Percentiles rank a stretch among this genome's conserved stretches.
Conservation (phyloP, 2,888 invertebrate species). For the Drosophila bunnanda region DNA sequence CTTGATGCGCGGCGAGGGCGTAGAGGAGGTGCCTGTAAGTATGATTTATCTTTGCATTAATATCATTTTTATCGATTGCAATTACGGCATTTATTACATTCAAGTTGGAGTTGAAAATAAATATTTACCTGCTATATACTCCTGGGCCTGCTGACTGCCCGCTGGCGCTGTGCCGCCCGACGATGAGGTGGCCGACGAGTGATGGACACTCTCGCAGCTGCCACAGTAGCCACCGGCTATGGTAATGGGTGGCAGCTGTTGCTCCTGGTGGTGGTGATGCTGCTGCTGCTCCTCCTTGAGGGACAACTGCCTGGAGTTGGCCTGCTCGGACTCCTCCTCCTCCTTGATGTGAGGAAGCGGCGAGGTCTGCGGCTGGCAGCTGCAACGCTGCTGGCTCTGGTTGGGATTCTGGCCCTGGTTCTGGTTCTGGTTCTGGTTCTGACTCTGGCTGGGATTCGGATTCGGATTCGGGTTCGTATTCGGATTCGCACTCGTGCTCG, state of each 20-base stretch:
- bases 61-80: neutral
- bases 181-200: conserved; percentile 74
- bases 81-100: neutral
- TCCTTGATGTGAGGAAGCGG: conserved; percentile 93
- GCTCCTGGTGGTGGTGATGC: conserved; percentile 13
- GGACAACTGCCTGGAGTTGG: conserved; percentile 85
- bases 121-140: conserved; percentile 16
- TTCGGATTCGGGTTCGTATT: conserved; percentile 9
- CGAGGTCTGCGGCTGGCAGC: conserved; percentile 87
- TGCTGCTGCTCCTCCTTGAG: conserved; percentile 22
- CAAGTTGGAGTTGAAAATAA: too few species aligned
- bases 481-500: conserved; percentile 2
- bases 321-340: conserved; percentile 88
- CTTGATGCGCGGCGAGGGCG: conserved; percentile 84
- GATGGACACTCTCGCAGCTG: conserved; percentile 82
- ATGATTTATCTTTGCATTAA: neutral
- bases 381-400: conserved; percentile 78
- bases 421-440: conserved; percentile 5
- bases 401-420: conserved; percentile 5
- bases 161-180: conserved; percentile 47
- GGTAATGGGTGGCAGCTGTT: conserved; percentile 36
- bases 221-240: conserved; percentile 65
- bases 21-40: conserved; percentile 67
- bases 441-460: conserved; percentile 10
- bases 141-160: conserved; percentile 21